A percentile compares a stretch with the other conserved stretches of the same genome.
These are phyloP conservation scores for Antheraea assamensis DNA, from an alignment of 2,888 invertebrate genomes.

Conservation along the genomic window DNA sequence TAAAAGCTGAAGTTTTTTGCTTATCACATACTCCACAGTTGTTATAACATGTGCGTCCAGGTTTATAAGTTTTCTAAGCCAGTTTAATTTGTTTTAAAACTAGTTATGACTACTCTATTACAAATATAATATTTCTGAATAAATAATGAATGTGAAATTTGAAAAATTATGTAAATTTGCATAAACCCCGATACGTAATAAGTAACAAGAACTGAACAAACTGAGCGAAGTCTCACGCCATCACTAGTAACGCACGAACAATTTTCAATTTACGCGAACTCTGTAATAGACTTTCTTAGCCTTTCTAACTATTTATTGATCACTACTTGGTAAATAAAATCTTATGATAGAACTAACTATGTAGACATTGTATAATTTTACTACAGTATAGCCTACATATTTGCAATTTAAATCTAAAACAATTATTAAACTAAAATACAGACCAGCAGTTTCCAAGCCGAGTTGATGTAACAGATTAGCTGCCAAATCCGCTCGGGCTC, in stretches of 20 bases:
- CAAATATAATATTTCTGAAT: too few species aligned
- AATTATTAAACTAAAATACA: conserved; percentile 30
- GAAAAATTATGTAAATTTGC: not conserved
- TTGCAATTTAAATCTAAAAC: not conserved
- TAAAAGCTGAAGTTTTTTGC: too few species aligned
- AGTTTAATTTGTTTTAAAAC: too few species aligned
- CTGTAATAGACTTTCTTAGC: not conserved
- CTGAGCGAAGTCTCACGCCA: conserved; percentile 6
- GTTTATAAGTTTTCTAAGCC: too few species aligned
- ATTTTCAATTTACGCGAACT: conserved; percentile 2
- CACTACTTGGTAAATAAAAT: conserved; percentile 1
- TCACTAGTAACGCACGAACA: not conserved
- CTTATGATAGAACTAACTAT: not conserved
- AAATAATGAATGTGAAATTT: too few species aligned
- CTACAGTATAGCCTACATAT: not conserved
- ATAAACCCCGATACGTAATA: not conserved
- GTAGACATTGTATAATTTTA: not conserved
- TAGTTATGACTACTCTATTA: too few species aligned
- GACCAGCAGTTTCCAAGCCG: conserved; percentile 82
- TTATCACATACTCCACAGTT: too few species aligned
- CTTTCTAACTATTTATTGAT: not conserved
- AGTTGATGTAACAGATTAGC: conserved; percentile 89
- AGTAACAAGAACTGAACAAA: conserved; percentile 10
- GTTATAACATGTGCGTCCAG: too few species aligned
- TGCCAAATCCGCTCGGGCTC: conserved; percentile 90